These are phyloP conservation scores for Theocolax elegans DNA, from an alignment of 1,140 invertebrate genomes.

Conservation along the genomic window DNA sequence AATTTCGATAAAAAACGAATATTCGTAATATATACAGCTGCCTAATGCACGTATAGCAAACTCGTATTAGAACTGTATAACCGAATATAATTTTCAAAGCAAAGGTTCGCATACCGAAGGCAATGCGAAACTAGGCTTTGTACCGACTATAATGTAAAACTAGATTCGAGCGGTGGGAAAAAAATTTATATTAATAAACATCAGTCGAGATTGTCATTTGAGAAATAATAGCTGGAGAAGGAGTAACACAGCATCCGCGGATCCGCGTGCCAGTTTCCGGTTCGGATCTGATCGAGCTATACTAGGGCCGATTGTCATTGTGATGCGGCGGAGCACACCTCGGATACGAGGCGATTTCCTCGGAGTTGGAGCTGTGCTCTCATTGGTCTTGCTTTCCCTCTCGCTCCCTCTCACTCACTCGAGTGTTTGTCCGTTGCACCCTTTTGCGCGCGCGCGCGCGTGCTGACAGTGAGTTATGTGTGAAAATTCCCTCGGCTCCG, in stretches of 20 bases:
- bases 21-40: no score
- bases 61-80: no score
- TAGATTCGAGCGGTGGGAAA: slow-evolving; percentile 48
- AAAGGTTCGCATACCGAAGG: no score
- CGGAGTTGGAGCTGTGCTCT: background rate
- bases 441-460: background rate
- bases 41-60: no score
- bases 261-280: background rate
- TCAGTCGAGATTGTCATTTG: slow-evolving; percentile 44
- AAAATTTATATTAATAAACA: slow-evolving; percentile 48
- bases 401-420: no score
- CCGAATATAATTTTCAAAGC: no score
- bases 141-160: no score
- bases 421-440: slow-evolving; percentile 21
- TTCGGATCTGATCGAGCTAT: background rate
- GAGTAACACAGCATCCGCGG: background rate
- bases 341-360: slow-evolving; percentile 31
- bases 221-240: slow-evolving; percentile 25
- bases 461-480: slow-evolving; percentile 38
- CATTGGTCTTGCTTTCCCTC: no score
- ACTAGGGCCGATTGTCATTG: slow-evolving; percentile 20
- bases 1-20: no score
- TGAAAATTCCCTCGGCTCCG: slow-evolving; percentile 34
- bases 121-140: no score
- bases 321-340: slow-evolving; percentile 26